phyloP scores from a whole-genome alignment of 2,888 invertebrate genomes.

The Rapana venosa region DNA sequence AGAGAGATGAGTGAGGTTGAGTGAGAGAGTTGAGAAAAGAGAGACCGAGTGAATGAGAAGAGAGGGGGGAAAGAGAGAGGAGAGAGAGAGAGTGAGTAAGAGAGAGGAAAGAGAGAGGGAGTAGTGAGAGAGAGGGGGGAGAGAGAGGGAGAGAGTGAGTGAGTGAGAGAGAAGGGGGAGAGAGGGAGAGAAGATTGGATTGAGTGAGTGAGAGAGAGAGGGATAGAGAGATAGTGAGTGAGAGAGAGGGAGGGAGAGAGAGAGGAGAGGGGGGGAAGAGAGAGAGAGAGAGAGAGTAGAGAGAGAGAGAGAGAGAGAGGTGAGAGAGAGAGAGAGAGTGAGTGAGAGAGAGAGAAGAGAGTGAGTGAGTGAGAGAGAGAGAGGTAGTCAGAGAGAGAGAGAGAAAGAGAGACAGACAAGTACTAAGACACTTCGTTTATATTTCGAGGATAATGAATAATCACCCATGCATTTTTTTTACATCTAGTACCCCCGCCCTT shows the following conservation, averaged over 20 bases:
- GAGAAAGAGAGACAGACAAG: background rate
- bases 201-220: background rate
- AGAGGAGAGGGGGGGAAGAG: background rate
- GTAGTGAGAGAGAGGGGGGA: slow-evolving; percentile 19
- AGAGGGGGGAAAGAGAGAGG: background rate
- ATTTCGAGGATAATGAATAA: no score
- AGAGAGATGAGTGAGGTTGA: no score
- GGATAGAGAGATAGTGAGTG: background rate
- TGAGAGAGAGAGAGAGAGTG: background rate
- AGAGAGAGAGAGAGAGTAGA: background rate
- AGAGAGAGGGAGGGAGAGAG: slow-evolving; percentile 12
- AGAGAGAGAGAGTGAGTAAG: slow-evolving; percentile 4
- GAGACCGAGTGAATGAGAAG: no score
- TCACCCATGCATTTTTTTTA: no score
- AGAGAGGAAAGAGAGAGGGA: no score
- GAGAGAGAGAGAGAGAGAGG: background rate
- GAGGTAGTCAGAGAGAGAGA: background rate
- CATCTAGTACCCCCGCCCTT: no score
- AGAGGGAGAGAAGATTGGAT: no score
- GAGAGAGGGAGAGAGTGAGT: slow-evolving; percentile 29
- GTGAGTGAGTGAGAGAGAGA: background rate
- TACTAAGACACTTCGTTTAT: no score
- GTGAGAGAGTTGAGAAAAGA: no score
- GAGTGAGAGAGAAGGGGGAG: slow-evolving; percentile 9
- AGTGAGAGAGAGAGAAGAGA: background rate